Evolutionary conservation across 2,113 vertebrate species (phyloP).

Genomic region (Charina bottae): DNA sequence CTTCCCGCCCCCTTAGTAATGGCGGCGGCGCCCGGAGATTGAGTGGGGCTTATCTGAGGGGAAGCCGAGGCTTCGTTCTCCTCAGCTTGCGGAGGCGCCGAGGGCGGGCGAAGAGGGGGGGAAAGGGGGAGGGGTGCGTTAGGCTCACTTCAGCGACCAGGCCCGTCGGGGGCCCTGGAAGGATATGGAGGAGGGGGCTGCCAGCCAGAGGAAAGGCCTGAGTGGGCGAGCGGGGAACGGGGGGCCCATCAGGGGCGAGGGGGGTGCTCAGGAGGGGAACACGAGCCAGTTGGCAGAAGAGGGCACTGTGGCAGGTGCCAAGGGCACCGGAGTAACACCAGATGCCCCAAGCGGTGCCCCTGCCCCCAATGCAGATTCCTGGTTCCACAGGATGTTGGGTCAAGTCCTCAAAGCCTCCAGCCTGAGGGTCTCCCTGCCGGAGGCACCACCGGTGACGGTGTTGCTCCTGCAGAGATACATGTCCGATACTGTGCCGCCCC

Average conservation of each 20-base stretch:
- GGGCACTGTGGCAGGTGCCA: background rate
- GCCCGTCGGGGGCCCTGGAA: background rate
- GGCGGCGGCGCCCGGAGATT: background rate
- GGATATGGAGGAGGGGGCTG: background rate
- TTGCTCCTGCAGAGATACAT: conserved; percentile 75
- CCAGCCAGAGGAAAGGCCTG: background rate
- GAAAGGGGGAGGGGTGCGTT: too few relatives aligned
- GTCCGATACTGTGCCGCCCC: conserved; percentile 32
- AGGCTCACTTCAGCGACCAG: background rate
- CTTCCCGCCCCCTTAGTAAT: background rate
- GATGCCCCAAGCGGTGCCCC: background rate
- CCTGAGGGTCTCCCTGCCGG: conserved; percentile 42
- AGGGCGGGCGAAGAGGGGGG: too few relatives aligned
- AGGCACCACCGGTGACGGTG: conserved; percentile 67
- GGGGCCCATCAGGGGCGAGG: too few relatives aligned
- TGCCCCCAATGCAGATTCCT: conserved; percentile 7
- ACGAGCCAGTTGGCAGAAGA: background rate
- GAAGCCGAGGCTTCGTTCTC: background rate
- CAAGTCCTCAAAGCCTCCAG: conserved; percentile 25
- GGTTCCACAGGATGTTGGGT: conserved; percentile 49
- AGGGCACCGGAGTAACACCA: background rate
- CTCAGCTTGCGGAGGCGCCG: background rate
- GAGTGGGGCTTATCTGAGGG: background rate
- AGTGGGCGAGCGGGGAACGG: too few relatives aligned
- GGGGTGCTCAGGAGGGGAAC: background rate